Evolutionary conservation across 2,113 vertebrate species (phyloP).

Genomic region (Damaliscus lunatus): DNA sequence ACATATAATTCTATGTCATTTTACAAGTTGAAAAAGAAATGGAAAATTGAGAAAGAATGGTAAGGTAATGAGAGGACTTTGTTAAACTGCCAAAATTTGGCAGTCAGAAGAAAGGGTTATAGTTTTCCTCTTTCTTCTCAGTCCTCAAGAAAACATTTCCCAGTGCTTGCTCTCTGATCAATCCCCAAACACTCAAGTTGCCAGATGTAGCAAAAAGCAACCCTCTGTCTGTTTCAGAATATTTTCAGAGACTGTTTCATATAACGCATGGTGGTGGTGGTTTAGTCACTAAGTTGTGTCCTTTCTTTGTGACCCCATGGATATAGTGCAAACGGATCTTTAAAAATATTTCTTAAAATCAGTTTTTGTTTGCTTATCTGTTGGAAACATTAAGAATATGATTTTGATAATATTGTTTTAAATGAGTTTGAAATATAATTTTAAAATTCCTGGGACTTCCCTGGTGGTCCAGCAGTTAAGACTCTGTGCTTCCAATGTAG

Average conservation of each 20-base stretch:
- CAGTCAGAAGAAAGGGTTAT: background rate
- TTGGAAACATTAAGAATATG: background rate
- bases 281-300: background rate
- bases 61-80: background rate
- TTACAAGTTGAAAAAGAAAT: background rate
- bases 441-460: background rate
- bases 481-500: background rate
- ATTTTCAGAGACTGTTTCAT: background rate
- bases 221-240: background rate
- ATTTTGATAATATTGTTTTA: slow-evolving; percentile 20
- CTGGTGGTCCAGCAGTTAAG: background rate
- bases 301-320: background rate
- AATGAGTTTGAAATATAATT: background rate
- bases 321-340: background rate
- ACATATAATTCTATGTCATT: background rate
- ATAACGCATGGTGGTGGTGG: background rate
- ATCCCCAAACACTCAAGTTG: background rate
- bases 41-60: background rate
- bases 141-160: background rate
- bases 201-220: background rate
- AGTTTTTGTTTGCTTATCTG: background rate
- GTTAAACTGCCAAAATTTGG: background rate
- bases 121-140: background rate
- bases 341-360: background rate
- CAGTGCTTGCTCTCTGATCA: background rate